phyloP scores from a whole-genome alignment of 2,113 vertebrate genomes.

The Nothocercus nigrocapillus region DNA sequence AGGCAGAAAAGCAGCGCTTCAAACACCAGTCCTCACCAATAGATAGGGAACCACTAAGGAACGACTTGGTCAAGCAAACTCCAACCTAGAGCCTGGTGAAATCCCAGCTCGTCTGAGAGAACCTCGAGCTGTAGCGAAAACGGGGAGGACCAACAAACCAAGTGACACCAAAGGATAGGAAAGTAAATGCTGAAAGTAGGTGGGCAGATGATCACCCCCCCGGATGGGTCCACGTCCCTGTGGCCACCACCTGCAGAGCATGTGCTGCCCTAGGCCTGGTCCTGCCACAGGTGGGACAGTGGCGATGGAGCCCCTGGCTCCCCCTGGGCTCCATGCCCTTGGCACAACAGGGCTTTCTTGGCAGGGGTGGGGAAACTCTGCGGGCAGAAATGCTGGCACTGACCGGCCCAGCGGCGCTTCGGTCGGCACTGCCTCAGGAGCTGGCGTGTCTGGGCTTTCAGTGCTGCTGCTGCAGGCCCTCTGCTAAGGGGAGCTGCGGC shows the following conservation, averaged over 20 bases:
- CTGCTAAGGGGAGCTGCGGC: not conserved
- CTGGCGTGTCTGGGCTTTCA: not conserved
- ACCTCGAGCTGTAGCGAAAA: not conserved
- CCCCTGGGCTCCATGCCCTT: not conserved
- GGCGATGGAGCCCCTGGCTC: not conserved
- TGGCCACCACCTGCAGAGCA: not conserved
- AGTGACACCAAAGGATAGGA: not conserved
- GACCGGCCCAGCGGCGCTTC: not conserved
- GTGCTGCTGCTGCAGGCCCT: not conserved
- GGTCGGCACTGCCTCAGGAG: not conserved
- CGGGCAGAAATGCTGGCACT: not conserved
- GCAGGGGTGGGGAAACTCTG: not conserved
- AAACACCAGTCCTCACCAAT: not conserved
- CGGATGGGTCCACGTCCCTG: not conserved
- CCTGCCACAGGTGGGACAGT: not conserved
- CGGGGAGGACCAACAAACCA: not conserved
- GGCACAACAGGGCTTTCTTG: not conserved
- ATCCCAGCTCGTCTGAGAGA: not conserved
- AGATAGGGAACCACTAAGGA: not conserved
- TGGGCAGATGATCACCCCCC: no score
- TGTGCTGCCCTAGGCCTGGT: not conserved
- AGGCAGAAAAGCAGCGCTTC: not conserved
- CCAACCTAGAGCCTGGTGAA: not conserved
- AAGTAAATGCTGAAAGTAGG: not conserved
- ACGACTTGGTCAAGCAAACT: not conserved